Conservation (phyloP, 2,797 vertebrate species). For the Typhlichthys subterraneus region DNA sequence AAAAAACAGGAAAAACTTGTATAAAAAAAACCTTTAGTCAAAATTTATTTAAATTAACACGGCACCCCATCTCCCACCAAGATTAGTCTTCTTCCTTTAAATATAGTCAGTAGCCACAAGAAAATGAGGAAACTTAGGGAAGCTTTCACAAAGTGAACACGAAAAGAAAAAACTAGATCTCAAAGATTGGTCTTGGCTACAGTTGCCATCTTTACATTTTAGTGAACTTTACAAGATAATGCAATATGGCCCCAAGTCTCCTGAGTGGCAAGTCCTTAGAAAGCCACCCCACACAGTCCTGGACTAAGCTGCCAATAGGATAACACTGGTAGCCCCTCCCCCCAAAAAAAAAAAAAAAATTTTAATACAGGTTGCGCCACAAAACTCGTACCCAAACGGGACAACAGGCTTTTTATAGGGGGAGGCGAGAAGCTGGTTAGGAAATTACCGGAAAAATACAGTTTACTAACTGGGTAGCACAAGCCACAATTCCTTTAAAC, state of each 20-base stretch:
- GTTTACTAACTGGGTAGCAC: constrained; percentile 44
- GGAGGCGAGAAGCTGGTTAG: constrained; percentile 30
- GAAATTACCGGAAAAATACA: constrained; percentile 15
- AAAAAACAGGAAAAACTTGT: not conserved
- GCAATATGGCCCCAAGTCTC: constrained; percentile 56
- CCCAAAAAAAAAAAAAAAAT: too few relatives aligned
- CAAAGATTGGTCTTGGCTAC: constrained; percentile 62
- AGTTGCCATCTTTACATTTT: constrained; percentile 41
- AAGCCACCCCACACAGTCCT: not conserved
- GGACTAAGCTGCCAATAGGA: constrained; percentile 19
- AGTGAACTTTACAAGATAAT: constrained; percentile 38
- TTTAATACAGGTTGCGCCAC: constrained; percentile 34
- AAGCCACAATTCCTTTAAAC: constrained; percentile 46
- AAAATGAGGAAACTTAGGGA: constrained; percentile 38
- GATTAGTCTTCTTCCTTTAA: constrained; percentile 49
- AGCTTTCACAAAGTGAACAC: constrained; percentile 1
- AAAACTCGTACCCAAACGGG: constrained; percentile 42
- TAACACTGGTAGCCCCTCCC: constrained; percentile 38
- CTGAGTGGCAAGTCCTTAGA: constrained; percentile 62
- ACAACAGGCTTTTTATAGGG: constrained; percentile 26
- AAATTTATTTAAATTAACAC: constrained; percentile 74
- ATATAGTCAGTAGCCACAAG: constrained; percentile 69
- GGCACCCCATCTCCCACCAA: constrained; percentile 26
- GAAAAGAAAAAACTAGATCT: constrained; percentile 28
- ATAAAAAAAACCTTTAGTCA: constrained; percentile 31